phyloP scores from a whole-genome alignment of 2,113 vertebrate species.

The Azemiops feae region DNA sequence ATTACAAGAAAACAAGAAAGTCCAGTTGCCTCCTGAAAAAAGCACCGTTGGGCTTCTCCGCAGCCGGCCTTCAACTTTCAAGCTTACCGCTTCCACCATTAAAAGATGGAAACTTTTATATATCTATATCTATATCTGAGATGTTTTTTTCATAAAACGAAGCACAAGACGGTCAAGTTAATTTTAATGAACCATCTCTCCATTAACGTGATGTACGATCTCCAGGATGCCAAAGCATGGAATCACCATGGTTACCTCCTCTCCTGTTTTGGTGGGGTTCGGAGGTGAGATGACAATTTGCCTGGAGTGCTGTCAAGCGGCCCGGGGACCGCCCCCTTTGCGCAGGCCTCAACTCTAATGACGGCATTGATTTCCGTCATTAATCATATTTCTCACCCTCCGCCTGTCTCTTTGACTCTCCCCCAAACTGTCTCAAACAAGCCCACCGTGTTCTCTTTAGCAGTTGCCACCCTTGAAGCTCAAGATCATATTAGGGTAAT shows the following conservation, averaged over 20 bases:
- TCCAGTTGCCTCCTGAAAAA: too few relatives aligned
- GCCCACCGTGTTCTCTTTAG: constrained; percentile 77
- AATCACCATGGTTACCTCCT: not conserved
- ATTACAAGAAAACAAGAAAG: not conserved
- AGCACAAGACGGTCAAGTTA: not conserved
- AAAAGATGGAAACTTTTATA: not conserved
- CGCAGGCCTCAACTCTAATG: constrained; percentile 77
- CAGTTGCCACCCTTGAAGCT: constrained; percentile 73
- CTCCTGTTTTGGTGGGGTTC: not conserved
- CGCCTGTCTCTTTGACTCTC: constrained; percentile 64
- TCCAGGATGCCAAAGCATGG: not conserved
- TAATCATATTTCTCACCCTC: constrained; percentile 79
- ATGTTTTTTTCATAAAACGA: not conserved
- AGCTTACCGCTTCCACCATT: not conserved
- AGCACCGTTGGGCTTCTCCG: too few relatives aligned
- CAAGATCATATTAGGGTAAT: constrained; percentile 82
- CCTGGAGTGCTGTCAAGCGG: too few relatives aligned
- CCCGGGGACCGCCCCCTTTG: constrained; percentile 69
- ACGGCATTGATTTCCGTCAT: constrained; percentile 80
- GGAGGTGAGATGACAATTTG: not conserved
- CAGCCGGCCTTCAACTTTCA: not conserved
- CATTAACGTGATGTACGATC: not conserved
- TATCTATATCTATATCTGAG: not conserved
- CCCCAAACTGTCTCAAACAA: constrained; percentile 75
- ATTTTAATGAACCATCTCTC: not conserved